Conservation (phyloP, 2,113 vertebrate genomes). For the Patagioenas fasciata region DNA sequence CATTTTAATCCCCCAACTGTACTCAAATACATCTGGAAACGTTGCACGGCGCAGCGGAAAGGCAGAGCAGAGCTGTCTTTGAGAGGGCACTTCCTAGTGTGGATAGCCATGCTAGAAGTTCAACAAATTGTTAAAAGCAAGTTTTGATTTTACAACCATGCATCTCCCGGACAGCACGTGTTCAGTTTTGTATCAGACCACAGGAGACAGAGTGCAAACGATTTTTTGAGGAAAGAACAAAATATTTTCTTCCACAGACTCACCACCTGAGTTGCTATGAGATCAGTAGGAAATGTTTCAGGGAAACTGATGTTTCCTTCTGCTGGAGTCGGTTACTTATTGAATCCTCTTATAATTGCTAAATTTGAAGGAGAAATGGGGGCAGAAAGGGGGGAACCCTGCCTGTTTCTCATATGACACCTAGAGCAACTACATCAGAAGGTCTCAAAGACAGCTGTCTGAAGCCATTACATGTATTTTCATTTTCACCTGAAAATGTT, state of each 20-base stretch:
- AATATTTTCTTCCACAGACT: neutral
- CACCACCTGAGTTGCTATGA: neutral
- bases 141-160: neutral
- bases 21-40: neutral
- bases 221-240: neutral
- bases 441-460: neutral
- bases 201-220: neutral
- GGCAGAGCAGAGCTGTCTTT: neutral
- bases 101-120: neutral
- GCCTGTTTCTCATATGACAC: neutral
- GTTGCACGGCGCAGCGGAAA: neutral
- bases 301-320: neutral
- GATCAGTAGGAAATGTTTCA: neutral
- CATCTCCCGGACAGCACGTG: neutral
- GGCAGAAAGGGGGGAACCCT: neutral
- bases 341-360: neutral
- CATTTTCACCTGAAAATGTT: neutral
- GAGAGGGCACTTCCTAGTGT: neutral
- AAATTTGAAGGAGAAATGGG: fast-evolving
- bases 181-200: neutral
- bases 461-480: neutral
- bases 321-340: neutral
- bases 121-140: neutral
- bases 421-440: neutral
- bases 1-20: neutral